phyloP scores from a whole-genome alignment of 2,888 invertebrate species.

The Pterostichus madidus region DNA sequence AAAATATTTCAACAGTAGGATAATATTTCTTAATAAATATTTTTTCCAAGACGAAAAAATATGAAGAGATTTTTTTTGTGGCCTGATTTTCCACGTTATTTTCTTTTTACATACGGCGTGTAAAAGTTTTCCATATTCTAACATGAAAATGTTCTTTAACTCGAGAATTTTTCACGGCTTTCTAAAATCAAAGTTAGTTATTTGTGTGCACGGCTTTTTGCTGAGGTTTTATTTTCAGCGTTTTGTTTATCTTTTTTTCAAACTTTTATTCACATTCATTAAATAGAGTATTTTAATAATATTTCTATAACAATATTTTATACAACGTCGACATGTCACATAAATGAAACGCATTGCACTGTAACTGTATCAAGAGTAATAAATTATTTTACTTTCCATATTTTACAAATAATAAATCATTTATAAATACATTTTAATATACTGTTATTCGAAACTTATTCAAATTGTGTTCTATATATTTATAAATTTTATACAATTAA shows the following conservation, averaged over 20 bases:
- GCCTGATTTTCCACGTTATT: background rate
- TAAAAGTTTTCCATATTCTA: constrained; percentile 38
- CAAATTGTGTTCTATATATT: no score
- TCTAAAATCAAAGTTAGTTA: constrained; percentile 53
- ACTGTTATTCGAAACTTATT: constrained; percentile 18
- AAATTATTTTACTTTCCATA: constrained; percentile 17
- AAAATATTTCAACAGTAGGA: no score
- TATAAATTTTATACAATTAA: no score
- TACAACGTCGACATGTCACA: background rate
- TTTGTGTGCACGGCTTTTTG: background rate
- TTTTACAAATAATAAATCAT: constrained; percentile 24
- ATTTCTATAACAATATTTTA: background rate
- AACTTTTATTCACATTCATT: background rate
- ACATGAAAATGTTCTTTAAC: constrained; percentile 55
- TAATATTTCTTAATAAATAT: constrained; percentile 29
- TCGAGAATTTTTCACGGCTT: background rate
- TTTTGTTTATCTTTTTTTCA: background rate
- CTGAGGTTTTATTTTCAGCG: background rate
- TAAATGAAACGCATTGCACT: background rate
- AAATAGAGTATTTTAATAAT: background rate
- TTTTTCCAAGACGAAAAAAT: constrained; percentile 24
- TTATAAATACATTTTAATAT: background rate
- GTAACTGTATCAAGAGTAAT: constrained; percentile 1
- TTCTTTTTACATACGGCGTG: constrained; percentile 20
- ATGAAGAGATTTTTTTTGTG: constrained; percentile 21